phyloP scores from a whole-genome alignment of 2,113 vertebrate genomes.

The Chascanopsetta lugubris region DNA sequence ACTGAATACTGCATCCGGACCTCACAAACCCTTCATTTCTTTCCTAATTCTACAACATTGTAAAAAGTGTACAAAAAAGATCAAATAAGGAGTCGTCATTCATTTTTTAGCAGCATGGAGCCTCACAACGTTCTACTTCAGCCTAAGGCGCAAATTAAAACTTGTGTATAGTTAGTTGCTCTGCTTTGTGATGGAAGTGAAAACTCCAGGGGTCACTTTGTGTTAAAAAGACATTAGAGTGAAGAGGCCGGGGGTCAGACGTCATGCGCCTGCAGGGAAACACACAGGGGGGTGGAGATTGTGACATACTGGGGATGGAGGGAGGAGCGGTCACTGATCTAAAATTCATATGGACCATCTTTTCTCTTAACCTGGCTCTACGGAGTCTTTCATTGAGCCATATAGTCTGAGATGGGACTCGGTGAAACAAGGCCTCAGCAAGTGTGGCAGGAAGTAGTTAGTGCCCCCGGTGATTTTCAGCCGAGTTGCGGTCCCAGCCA shows the following conservation, averaged over 20 bases:
- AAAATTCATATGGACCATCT: constrained; percentile 30
- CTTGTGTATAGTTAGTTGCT: background rate
- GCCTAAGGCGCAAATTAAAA: background rate
- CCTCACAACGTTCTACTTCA: background rate
- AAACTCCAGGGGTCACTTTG: constrained; percentile 1
- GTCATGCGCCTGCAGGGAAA: background rate
- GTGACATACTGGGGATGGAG: background rate
- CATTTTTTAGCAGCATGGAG: background rate
- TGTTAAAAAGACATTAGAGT: constrained; percentile 4
- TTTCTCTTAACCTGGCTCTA: constrained; percentile 11
- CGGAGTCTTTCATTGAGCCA: constrained; percentile 16
- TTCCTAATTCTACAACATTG: background rate
- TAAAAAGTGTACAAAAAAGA: background rate
- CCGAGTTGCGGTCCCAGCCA: too few species aligned
- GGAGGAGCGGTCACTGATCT: constrained; percentile 27
- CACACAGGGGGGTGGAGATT: background rate
- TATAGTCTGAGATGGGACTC: background rate
- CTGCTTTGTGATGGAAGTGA: background rate
- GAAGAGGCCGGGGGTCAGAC: background rate
- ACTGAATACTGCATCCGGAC: background rate
- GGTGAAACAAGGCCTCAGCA: background rate
- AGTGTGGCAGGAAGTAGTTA: background rate
- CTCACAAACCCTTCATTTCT: background rate
- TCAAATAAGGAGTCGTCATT: too few species aligned
- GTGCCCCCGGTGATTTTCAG: too few species aligned